A percentile compares a stretch with the other conserved stretches of the same genome.
These are phyloP conservation scores for Poeciliopsis turneri DNA, from an alignment of 2,797 vertebrate species.

Conservation along the genomic window DNA sequence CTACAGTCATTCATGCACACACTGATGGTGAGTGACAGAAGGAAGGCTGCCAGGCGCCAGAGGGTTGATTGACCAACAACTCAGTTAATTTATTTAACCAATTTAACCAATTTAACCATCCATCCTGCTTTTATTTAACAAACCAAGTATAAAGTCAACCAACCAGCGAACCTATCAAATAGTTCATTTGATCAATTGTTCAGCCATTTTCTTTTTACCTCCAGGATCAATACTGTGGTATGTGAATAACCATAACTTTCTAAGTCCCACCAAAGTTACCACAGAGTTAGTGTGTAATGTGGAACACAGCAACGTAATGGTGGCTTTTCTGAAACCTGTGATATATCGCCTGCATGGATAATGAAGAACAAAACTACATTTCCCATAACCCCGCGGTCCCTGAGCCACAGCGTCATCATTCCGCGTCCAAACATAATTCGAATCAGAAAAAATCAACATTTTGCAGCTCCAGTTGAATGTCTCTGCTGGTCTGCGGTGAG, in stretches of 20 bases:
- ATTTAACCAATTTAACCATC: not conserved
- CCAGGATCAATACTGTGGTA: not conserved
- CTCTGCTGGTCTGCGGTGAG: conserved; percentile 25
- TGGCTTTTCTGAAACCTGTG: not conserved
- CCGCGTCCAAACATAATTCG: conserved; percentile 20
- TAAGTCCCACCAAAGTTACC: not conserved
- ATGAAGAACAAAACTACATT: conserved; percentile 45
- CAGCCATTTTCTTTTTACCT: not conserved
- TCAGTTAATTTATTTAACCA: not conserved
- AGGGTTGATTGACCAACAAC: not conserved
- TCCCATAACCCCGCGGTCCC: not conserved
- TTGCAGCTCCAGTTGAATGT: fast-evolving
- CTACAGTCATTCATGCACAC: not conserved
- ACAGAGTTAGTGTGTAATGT: not conserved
- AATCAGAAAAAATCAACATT: not conserved
- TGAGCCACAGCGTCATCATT: conserved; percentile 49
- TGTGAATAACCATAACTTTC: not conserved
- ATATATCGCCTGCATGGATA: not conserved
- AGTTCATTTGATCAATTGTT: not conserved
- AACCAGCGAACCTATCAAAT: not conserved
- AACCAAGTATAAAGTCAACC: not conserved
- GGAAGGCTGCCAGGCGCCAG: not conserved
- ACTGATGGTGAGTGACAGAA: not conserved
- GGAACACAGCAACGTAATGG: not conserved
- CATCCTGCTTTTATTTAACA: not conserved